Evolutionary conservation across 2,797 vertebrate genomes (phyloP).

Genomic region (Schizopygopsis malacanthus): DNA sequence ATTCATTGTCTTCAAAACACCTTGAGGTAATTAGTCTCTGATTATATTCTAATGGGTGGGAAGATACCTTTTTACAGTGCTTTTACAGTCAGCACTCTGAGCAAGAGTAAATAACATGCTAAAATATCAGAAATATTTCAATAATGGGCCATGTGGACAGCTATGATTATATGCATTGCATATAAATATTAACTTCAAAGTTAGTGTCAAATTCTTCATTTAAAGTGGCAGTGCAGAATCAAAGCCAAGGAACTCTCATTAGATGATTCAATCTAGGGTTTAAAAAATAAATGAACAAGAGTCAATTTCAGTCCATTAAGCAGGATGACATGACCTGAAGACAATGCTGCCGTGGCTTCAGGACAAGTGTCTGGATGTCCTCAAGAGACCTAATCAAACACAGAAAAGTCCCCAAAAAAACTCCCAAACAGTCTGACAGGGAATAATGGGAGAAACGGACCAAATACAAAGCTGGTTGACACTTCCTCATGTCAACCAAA

Average conservation of each 20-base stretch:
- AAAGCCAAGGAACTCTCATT: neutral
- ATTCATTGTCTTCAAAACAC: slow-evolving; percentile 2
- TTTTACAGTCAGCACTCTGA: neutral
- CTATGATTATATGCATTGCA: neutral
- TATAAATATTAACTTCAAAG: neutral
- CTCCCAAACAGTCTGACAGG: neutral
- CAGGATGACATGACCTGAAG: neutral
- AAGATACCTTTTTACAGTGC: slow-evolving; percentile 14
- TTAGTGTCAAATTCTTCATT: neutral
- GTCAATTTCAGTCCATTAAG: neutral
- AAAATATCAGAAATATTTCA: slow-evolving; percentile 23
- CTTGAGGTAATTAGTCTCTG: slow-evolving; percentile 12
- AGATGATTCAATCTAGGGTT: neutral
- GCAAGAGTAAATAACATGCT: neutral
- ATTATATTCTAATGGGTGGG: slow-evolving; percentile 17
- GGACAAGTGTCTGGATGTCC: slow-evolving; percentile 21
- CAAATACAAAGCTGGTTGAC: neutral
- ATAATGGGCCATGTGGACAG: slow-evolving; percentile 6
- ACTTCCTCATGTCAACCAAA: neutral
- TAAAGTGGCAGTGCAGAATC: neutral
- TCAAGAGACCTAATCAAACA: neutral
- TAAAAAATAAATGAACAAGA: neutral
- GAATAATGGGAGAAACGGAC: neutral
- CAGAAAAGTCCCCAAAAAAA: neutral
- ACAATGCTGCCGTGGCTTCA: neutral